Conservation (phyloP, 2,888 invertebrate genomes). For the Gymnosoma rotundatum region DNA sequence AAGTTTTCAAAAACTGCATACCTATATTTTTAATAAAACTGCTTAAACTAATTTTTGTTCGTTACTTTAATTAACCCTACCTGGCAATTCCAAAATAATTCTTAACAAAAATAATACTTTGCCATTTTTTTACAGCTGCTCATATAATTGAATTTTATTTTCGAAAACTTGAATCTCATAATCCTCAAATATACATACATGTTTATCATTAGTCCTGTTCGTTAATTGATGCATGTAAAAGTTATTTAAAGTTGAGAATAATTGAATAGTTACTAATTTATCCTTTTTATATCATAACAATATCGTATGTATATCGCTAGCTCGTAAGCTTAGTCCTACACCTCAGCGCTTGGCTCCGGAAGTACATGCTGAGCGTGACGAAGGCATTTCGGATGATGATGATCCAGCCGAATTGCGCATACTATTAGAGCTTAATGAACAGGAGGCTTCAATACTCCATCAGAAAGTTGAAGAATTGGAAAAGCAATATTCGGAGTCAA, state of each 20-base stretch:
- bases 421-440: constrained; percentile 93
- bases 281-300: background rate
- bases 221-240: constrained; percentile 30
- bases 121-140: constrained; percentile 84
- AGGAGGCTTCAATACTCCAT: constrained; percentile 92
- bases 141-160: constrained; percentile 71
- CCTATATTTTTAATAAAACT: constrained; percentile 26
- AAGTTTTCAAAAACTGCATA: constrained; percentile 8
- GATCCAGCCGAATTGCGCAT: constrained; percentile 92
- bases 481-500: constrained; percentile 88
- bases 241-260: background rate
- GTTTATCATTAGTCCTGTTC: background rate
- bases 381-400: constrained; percentile 89
- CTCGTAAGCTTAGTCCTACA: constrained; percentile 87
- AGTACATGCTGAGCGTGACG: constrained; percentile 88
- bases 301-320: constrained; percentile 80
- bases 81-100: constrained; percentile 47
- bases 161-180: constrained; percentile 64
- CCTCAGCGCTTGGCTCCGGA: constrained; percentile 86
- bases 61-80: constrained; percentile 43
- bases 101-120: constrained; percentile 72
- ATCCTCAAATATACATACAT: constrained; percentile 47
- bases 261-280: background rate
- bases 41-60: constrained; percentile 50
- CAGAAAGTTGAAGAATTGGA: constrained; percentile 93